These are phyloP conservation scores for Proteles cristata DNA, from an alignment of 2,113 vertebrate species.

Conservation along the genomic window DNA sequence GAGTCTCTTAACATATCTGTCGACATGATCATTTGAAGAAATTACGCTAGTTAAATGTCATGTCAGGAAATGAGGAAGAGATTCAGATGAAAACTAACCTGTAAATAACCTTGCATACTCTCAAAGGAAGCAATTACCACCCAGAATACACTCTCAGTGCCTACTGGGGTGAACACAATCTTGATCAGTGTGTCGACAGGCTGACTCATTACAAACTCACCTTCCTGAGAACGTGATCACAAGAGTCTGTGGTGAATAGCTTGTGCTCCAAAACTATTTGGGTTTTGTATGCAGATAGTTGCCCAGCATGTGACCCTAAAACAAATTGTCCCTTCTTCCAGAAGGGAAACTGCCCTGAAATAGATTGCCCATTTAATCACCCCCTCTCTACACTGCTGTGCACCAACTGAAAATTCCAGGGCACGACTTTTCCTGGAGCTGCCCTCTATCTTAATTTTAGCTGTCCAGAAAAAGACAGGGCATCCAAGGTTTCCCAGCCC, in stretches of 20 bases:
- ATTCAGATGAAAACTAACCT: slow-evolving; percentile 72
- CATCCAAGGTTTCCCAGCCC: slow-evolving; percentile 77
- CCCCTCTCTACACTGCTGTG: slow-evolving; percentile 3
- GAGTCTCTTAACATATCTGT: slow-evolving; percentile 64
- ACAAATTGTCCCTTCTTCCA: slow-evolving; percentile 62
- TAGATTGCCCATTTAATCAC: slow-evolving; percentile 70
- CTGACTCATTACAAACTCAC: slow-evolving; percentile 47
- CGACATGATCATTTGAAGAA: slow-evolving; percentile 74
- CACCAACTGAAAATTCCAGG: slow-evolving; percentile 79
- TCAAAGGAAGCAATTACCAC: slow-evolving; percentile 78
- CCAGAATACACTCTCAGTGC: slow-evolving; percentile 53
- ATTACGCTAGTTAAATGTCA: slow-evolving; percentile 75
- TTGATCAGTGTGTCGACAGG: slow-evolving; percentile 63
- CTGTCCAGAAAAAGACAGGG: slow-evolving; percentile 74
- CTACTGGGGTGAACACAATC: slow-evolving; percentile 69
- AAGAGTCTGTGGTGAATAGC: slow-evolving; percentile 62
- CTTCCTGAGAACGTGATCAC: slow-evolving; percentile 65
- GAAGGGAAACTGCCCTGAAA: slow-evolving; percentile 67
- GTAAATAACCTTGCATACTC: slow-evolving; percentile 74
- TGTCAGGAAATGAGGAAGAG: slow-evolving; percentile 58
- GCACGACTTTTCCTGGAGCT: slow-evolving; percentile 70
- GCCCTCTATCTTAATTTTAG: slow-evolving; percentile 83
- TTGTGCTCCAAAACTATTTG: slow-evolving; percentile 46
- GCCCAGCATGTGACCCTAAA: slow-evolving; percentile 62
- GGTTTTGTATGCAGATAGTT: slow-evolving; percentile 71